These are phyloP conservation scores for Cyclopterus lumpus DNA, from an alignment of 2,797 vertebrate genomes.

Conservation along the genomic window DNA sequence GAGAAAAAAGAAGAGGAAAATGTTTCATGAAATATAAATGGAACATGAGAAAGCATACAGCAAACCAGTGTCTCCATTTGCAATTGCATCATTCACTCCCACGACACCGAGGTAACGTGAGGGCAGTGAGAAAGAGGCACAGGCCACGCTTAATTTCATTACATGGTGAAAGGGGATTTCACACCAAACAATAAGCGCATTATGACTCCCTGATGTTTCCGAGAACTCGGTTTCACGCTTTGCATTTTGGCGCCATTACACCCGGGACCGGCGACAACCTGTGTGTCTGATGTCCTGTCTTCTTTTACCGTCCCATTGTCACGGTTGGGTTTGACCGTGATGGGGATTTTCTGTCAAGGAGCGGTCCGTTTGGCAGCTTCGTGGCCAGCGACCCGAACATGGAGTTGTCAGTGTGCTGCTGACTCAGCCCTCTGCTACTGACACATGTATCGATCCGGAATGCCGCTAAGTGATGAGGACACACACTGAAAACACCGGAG, in stretches of 20 bases:
- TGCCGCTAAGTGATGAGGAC: slow-evolving; percentile 52
- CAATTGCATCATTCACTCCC: slow-evolving; percentile 52
- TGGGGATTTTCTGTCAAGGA: slow-evolving; percentile 15
- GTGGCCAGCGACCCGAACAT: slow-evolving; percentile 33
- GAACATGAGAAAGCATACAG: slow-evolving; percentile 34
- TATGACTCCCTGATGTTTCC: slow-evolving; percentile 58
- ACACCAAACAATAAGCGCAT: slow-evolving; percentile 71
- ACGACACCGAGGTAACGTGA: slow-evolving; percentile 38
- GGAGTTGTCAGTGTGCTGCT: slow-evolving; percentile 40
- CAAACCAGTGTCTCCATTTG: slow-evolving; percentile 46
- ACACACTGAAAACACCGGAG: slow-evolving; percentile 31
- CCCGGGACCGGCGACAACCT: slow-evolving; percentile 19
- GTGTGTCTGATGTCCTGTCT: background rate
- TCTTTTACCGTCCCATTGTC: background rate
- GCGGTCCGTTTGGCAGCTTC: slow-evolving; percentile 22
- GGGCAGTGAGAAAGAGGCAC: slow-evolving; percentile 57
- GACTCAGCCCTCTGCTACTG: slow-evolving; percentile 51
- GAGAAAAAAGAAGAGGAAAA: background rate
- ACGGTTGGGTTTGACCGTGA: slow-evolving; percentile 7
- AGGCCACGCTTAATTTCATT: slow-evolving; percentile 73
- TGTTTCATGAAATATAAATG: slow-evolving; percentile 42
- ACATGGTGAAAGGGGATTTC: slow-evolving; percentile 73
- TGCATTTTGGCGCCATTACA: slow-evolving; percentile 18
- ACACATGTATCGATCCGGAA: slow-evolving; percentile 48
- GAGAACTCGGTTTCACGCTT: slow-evolving; percentile 48